phyloP scores from a whole-genome alignment of 2,797 vertebrate genomes.

The Chelon labrosus region DNA sequence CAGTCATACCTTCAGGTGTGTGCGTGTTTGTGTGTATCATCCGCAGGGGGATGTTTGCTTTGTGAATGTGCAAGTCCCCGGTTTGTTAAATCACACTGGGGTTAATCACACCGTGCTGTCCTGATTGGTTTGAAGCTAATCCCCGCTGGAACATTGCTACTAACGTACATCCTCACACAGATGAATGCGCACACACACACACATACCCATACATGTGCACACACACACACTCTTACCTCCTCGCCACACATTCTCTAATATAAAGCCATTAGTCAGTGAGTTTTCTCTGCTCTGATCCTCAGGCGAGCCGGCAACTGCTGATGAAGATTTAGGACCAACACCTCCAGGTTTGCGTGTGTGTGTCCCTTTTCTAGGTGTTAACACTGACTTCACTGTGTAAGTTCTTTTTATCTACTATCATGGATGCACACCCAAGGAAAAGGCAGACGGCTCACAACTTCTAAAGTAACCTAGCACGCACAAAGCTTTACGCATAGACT shows the following conservation, averaged over 20 bases:
- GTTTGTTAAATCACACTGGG: slow-evolving; percentile 40
- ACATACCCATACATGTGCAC: slow-evolving; percentile 4
- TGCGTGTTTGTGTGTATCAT: background rate
- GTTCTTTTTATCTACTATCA: slow-evolving; percentile 20
- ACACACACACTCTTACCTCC: background rate
- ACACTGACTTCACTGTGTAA: slow-evolving; percentile 31
- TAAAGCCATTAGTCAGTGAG: slow-evolving; percentile 62
- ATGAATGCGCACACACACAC: slow-evolving; percentile 25
- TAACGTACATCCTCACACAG: slow-evolving; percentile 44
- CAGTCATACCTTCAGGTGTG: background rate
- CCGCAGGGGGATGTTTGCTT: slow-evolving; percentile 6
- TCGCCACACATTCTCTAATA: slow-evolving; percentile 31
- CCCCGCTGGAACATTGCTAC: slow-evolving; percentile 40
- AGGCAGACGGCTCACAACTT: slow-evolving; percentile 61
- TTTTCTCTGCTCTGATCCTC: slow-evolving; percentile 57
- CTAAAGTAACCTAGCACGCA: slow-evolving; percentile 56
- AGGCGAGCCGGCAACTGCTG: slow-evolving; percentile 53
- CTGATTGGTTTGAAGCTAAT: slow-evolving; percentile 59
- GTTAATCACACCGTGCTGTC: slow-evolving; percentile 45
- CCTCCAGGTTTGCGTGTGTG: slow-evolving; percentile 26
- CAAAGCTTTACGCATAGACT: background rate
- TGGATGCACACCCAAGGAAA: slow-evolving; percentile 31
- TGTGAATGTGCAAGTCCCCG: slow-evolving; percentile 21
- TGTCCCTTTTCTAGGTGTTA: slow-evolving; percentile 23
- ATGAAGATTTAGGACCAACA: slow-evolving; percentile 70